phyloP scores from a whole-genome alignment of 2,888 invertebrate genomes.

The Drosophila fungiperda region DNA sequence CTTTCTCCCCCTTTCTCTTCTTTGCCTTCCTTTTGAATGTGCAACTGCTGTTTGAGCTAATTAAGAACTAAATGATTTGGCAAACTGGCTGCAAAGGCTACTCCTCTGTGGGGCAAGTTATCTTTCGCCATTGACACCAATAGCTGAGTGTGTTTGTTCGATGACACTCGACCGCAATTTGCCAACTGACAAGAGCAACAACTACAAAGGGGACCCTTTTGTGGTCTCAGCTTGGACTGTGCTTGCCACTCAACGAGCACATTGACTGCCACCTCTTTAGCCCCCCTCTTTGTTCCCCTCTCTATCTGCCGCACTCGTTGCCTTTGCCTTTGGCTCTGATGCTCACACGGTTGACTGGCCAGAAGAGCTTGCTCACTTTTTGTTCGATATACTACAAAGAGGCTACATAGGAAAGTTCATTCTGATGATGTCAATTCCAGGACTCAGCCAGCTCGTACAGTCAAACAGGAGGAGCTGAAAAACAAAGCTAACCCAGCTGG shows the following conservation, averaged over 20 bases:
- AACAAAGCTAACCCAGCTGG: constrained; percentile 22
- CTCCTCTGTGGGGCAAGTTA: constrained; percentile 32
- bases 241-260: constrained; percentile 54
- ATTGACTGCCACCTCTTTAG: constrained; percentile 21
- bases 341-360: constrained; percentile 53
- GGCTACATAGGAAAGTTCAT: constrained; percentile 10
- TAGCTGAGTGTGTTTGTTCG: constrained; percentile 47
- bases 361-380: constrained; percentile 55
- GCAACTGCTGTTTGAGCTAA: constrained; percentile 47
- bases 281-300: not conserved
- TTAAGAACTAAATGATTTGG: constrained; percentile 67
- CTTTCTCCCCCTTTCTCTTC: not conserved
- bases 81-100: constrained; percentile 49
- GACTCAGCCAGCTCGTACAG: constrained; percentile 3
- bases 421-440: constrained; percentile 31
- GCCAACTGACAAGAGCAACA: constrained; percentile 33
- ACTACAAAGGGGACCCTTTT: constrained; percentile 26
- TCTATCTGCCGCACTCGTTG: not conserved
- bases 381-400: constrained; percentile 37
- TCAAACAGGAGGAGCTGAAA: not conserved
- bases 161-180: constrained; percentile 74
- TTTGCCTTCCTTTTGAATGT: not conserved
- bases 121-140: constrained; percentile 39
- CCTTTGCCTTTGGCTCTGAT: constrained; percentile 7
- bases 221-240: constrained; percentile 27